Evolutionary conservation across 2,797 vertebrate genomes (phyloP).

Genomic region (Xiphophorus birchmanni): DNA sequence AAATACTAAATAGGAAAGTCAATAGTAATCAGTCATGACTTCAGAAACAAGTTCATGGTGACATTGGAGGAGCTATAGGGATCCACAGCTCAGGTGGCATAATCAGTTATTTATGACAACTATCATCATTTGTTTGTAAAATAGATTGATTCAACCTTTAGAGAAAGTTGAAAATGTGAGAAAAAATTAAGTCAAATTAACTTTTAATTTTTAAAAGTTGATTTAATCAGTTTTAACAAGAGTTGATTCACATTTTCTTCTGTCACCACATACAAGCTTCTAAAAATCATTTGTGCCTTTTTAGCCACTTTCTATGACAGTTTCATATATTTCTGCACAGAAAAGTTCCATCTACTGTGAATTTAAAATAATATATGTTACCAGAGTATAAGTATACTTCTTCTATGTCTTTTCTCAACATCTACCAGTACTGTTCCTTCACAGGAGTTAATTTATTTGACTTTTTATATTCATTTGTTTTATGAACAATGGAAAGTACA

Average conservation of each 20-base stretch:
- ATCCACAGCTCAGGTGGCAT: neutral
- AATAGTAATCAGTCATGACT: no score
- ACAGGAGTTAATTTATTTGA: conserved; percentile 1
- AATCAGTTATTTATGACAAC: neutral
- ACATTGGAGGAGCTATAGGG: neutral
- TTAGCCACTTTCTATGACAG: neutral
- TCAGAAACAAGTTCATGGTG: neutral
- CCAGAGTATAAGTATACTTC: neutral
- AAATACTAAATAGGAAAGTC: no score
- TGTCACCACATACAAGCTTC: neutral
- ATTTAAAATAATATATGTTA: neutral
- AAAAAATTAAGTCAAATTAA: no score
- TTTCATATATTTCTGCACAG: neutral
- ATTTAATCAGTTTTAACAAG: neutral
- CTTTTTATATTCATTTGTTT: neutral
- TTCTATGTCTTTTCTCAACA: neutral
- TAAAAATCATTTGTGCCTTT: neutral
- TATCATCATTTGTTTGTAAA: neutral
- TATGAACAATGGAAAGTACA: neutral
- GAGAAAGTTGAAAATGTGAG: no score
- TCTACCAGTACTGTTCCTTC: neutral
- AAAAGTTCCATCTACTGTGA: neutral
- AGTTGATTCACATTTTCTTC: neutral
- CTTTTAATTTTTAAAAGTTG: no score
- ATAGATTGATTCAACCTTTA: neutral